Evolutionary conservation across 2,797 vertebrate species (phyloP).

Genomic region (Sebastes oblongus): DNA sequence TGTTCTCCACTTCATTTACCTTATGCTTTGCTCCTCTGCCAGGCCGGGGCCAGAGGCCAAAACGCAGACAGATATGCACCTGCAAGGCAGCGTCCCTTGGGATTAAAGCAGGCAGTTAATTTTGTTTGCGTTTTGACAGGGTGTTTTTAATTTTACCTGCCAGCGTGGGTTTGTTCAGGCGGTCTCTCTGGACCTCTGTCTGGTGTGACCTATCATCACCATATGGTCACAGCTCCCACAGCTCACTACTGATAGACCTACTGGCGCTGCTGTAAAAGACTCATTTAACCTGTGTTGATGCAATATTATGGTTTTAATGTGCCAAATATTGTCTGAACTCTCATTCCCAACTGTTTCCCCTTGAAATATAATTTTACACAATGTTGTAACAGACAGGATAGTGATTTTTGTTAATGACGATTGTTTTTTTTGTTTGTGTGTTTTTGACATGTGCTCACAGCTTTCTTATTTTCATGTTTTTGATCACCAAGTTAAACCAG

Average conservation of each 20-base stretch:
- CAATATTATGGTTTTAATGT: conserved; percentile 21
- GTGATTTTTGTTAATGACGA: not conserved
- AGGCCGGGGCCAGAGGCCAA: conserved; percentile 60
- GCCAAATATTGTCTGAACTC: not conserved
- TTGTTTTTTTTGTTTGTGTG: conserved; percentile 27
- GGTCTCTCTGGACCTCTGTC: conserved; percentile 61
- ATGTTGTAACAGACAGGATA: not conserved
- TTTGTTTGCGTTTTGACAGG: conserved; percentile 72
- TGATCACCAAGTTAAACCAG: conserved; percentile 49
- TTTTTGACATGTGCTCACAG: conserved; percentile 11
- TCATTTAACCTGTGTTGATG: conserved; percentile 60
- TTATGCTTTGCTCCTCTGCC: conserved; percentile 65
- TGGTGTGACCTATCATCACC: conserved; percentile 60
- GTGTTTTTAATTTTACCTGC: conserved; percentile 73
- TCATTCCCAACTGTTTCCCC: not conserved
- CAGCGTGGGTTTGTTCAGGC: conserved; percentile 61
- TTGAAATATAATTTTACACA: conserved; percentile 12
- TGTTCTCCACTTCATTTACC: conserved; percentile 76
- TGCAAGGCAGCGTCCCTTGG: conserved; percentile 47
- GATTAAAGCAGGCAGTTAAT: conserved; percentile 68
- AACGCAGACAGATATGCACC: conserved; percentile 51
- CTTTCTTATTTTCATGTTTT: conserved; percentile 30
- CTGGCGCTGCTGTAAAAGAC: conserved; percentile 23
- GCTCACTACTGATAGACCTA: conserved; percentile 32
- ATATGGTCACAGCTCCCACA: conserved; percentile 61